phyloP scores from a whole-genome alignment of 2,113 vertebrate genomes.

The Bucco capensis region DNA sequence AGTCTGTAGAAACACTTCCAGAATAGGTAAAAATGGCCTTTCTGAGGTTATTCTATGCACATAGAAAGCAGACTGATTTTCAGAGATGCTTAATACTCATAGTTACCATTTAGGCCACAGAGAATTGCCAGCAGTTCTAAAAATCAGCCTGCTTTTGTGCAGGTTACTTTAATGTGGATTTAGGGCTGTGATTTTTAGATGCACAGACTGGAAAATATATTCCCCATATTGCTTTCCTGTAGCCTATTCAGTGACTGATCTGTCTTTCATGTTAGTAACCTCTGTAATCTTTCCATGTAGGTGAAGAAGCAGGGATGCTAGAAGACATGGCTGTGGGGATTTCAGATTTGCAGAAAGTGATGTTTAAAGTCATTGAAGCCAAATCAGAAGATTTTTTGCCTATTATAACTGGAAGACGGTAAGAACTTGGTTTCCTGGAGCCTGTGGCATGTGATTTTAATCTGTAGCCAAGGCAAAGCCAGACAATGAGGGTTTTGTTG shows the following conservation, averaged over 20 bases:
- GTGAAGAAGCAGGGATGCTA: conserved; percentile 97
- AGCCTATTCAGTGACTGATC: neutral
- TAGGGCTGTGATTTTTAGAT: neutral
- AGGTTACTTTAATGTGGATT: conserved; percentile 5
- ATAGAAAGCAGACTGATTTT: conserved; percentile 1
- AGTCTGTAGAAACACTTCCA: neutral
- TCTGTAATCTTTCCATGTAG: conserved; percentile 68
- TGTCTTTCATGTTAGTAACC: conserved; percentile 5
- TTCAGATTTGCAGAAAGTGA: conserved; percentile 89
- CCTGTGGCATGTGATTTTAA: neutral
- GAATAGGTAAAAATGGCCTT: neutral
- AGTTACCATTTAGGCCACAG: neutral
- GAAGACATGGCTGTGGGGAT: conserved; percentile 97
- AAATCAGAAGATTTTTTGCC: conserved; percentile 88
- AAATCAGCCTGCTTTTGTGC: conserved; percentile 3
- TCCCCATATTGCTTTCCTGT: neutral
- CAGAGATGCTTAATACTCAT: neutral
- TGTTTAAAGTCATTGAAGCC: conserved; percentile 91
- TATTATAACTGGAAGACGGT: conserved; percentile 90
- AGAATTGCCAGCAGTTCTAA: neutral
- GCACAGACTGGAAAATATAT: neutral
- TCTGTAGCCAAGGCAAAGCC: neutral
- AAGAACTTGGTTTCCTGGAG: conserved; percentile 55
- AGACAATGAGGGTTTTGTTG: neutral
- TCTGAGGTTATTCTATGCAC: neutral